Conservation (phyloP, 2,113 vertebrate species). For the Corythaixoides concolor region DNA sequence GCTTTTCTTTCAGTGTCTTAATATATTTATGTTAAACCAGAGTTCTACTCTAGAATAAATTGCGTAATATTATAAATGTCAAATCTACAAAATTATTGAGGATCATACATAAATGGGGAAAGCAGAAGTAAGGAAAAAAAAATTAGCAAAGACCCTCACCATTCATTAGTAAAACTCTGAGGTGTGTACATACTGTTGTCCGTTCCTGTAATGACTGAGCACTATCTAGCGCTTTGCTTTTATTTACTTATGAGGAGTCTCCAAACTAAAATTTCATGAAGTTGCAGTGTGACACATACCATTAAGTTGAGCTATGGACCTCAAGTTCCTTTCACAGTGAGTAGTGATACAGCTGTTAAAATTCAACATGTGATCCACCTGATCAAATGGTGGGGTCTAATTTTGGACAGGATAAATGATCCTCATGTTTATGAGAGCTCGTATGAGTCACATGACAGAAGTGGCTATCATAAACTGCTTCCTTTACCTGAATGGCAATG, state of each 20-base stretch:
- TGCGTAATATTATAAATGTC: not conserved
- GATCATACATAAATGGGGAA: not conserved
- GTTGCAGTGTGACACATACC: not conserved
- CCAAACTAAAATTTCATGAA: not conserved
- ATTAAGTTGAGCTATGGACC: not conserved
- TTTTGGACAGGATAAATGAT: not conserved
- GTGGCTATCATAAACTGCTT: not conserved
- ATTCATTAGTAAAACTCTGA: not conserved
- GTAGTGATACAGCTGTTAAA: not conserved
- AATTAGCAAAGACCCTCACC: not conserved
- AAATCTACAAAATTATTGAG: not conserved
- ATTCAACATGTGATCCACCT: not conserved
- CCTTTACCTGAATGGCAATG: not conserved
- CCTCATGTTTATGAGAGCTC: not conserved
- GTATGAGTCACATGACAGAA: not conserved
- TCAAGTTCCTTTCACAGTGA: not conserved
- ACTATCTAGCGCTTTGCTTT: not conserved
- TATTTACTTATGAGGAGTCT: not conserved
- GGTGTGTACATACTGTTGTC: not conserved
- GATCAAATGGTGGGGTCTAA: not conserved
- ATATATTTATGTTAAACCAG: not conserved
- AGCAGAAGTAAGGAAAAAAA: not conserved
- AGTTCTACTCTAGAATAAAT: not conserved
- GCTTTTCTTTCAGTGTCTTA: not conserved
- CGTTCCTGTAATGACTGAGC: not conserved